Percentiles rank a stretch among this genome's conserved stretches.
These are phyloP conservation scores for Leucoraja erinaceus DNA, from an alignment of 2,113 vertebrate species.

Conservation along the genomic window DNA sequence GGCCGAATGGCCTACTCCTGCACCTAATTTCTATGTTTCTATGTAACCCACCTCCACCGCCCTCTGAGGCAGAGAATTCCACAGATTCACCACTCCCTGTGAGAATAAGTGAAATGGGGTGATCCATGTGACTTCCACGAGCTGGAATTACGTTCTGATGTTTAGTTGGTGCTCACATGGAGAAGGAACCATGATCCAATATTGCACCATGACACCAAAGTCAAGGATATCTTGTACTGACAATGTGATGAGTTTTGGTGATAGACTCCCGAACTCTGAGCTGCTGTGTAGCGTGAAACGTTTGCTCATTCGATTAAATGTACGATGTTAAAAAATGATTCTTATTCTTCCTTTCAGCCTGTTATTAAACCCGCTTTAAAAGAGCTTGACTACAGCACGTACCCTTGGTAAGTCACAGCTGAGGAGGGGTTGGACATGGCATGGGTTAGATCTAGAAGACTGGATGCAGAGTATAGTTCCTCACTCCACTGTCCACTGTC, in stretches of 20 bases:
- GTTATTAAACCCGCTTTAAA: conserved; percentile 71
- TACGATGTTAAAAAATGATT: not conserved
- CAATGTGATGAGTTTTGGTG: not conserved
- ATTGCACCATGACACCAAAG: not conserved
- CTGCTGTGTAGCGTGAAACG: not conserved
- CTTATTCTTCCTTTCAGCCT: conserved; percentile 52
- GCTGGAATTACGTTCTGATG: not conserved
- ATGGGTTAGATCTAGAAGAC: too few relatives aligned
- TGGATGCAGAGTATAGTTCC: too few relatives aligned
- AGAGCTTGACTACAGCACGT: conserved; percentile 79
- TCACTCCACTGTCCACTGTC: too few relatives aligned
- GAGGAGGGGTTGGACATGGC: too few relatives aligned
- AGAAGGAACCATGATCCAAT: not conserved
- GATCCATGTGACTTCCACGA: not conserved
- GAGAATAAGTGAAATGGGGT: too few relatives aligned
- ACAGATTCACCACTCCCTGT: too few relatives aligned
- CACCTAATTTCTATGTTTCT: too few relatives aligned
- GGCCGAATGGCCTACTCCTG: too few relatives aligned
- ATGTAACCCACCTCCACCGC: too few relatives aligned
- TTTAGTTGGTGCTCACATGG: not conserved
- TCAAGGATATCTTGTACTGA: not conserved
- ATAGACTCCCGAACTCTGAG: not conserved
- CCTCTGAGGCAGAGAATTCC: too few relatives aligned
- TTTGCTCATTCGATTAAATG: not conserved
- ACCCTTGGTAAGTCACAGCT: conserved; percentile 73